Evolutionary conservation across 2,888 invertebrate species (phyloP).

Genomic region (Teinopalpus imperialis): DNA sequence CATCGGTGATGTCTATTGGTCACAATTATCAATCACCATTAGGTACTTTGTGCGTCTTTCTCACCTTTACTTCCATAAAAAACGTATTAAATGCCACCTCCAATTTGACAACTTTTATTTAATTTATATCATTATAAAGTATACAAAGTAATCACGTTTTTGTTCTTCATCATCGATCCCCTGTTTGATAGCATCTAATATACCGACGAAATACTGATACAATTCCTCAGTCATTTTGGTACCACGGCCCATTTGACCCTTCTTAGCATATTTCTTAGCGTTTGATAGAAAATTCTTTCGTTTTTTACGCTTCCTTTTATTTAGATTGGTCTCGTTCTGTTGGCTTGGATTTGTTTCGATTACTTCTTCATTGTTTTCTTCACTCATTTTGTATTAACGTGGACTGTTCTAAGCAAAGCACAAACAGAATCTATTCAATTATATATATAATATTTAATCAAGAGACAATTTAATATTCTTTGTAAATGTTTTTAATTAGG

Average conservation of each 20-base stretch:
- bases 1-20: too few species aligned
- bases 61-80: too few species aligned
- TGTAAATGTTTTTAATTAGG: too few species aligned
- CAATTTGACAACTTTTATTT: too few species aligned
- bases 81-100: too few species aligned
- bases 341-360: conserved; percentile 5
- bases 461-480: too few species aligned
- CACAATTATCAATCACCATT: too few species aligned
- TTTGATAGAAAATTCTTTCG: conserved; percentile 86
- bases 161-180: conserved; percentile 87
- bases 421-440: too few species aligned
- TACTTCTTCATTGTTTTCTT: conserved; percentile 54
- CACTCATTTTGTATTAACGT: conserved; percentile 14
- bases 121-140: too few species aligned
- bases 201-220: conserved; percentile 89
- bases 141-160: conserved; percentile 74
- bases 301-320: conserved; percentile 81
- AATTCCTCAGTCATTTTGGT: conserved; percentile 86
- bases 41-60: too few species aligned
- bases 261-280: conserved; percentile 89
- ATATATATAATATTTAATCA: too few species aligned
- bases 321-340: conserved; percentile 38
- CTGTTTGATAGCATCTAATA: conserved; percentile 86
- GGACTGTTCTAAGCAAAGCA: too few species aligned
- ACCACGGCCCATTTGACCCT: conserved; percentile 87